phyloP scores from a whole-genome alignment of 2,888 invertebrate species.

The Tethea ocularis region DNA sequence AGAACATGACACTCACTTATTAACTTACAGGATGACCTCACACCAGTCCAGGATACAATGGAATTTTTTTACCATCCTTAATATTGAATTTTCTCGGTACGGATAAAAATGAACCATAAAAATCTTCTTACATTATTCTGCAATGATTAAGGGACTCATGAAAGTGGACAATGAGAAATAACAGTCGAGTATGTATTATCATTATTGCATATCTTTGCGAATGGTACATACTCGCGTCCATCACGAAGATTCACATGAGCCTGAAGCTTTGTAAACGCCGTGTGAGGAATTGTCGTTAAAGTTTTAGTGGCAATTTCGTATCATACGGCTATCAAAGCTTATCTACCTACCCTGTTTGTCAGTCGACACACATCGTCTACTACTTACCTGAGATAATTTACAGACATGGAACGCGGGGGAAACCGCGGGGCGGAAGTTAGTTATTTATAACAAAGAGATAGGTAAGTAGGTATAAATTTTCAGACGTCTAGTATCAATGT shows the following conservation, averaged over 20 bases:
- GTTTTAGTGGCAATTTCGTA: slow-evolving; percentile 58
- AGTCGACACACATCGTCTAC: slow-evolving; percentile 25
- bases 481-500: no score
- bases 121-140: slow-evolving; percentile 2
- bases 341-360: slow-evolving; percentile 45
- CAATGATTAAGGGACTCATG: background rate
- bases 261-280: slow-evolving; percentile 26
- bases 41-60: slow-evolving; percentile 28
- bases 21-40: slow-evolving; percentile 61
- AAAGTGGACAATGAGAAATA: background rate
- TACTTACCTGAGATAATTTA: slow-evolving; percentile 14
- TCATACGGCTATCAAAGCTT: slow-evolving; percentile 48
- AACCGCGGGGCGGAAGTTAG: background rate
- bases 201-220: slow-evolving; percentile 1
- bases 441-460: no score
- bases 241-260: background rate
- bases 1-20: slow-evolving; percentile 46
- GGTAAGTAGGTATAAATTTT: no score
- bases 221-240: background rate
- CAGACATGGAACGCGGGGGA: slow-evolving; percentile 4
- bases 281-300: slow-evolving; percentile 54
- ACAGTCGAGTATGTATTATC: slow-evolving; percentile 1
- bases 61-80: slow-evolving; percentile 24
- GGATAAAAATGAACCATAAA: background rate
- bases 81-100: slow-evolving; percentile 3